phyloP scores from a whole-genome alignment of 2,888 invertebrate genomes.

The Chalcosyrphus nemorum region DNA sequence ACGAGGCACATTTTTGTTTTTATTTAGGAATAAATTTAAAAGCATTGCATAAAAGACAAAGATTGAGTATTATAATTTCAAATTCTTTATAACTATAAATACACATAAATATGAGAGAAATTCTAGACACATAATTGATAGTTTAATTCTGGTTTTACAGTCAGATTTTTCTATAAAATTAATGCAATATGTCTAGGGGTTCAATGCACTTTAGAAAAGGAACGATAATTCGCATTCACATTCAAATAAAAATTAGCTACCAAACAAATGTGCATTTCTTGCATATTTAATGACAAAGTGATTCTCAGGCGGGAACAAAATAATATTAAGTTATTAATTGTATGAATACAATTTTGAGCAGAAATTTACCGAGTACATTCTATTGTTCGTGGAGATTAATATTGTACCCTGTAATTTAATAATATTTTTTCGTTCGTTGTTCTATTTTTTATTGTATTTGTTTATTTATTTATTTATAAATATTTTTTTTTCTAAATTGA shows the following conservation, averaged over 20 bases:
- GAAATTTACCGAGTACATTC: not conserved
- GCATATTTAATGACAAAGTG: not conserved
- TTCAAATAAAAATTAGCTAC: no score
- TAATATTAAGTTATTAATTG: not conserved
- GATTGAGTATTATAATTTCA: constrained; percentile 13
- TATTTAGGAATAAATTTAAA: constrained; percentile 22
- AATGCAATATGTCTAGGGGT: not conserved
- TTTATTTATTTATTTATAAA: not conserved
- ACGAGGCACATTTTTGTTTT: constrained; percentile 65
- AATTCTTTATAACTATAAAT: constrained; percentile 9
- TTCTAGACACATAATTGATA: not conserved
- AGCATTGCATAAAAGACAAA: not conserved
- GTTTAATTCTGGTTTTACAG: not conserved
- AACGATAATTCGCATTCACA: no score
- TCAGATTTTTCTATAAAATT: not conserved
- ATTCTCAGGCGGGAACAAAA: not conserved
- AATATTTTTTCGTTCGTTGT: constrained; percentile 45
- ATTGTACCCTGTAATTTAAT: not conserved
- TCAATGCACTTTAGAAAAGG: no score
- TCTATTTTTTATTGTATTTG: not conserved
- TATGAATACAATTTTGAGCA: constrained; percentile 8
- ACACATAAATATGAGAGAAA: not conserved
- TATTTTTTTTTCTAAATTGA: constrained; percentile 42
- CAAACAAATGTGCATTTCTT: no score
- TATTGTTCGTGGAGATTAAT: not conserved